A percentile compares a stretch with the other conserved stretches of the same genome.
Conservation (phyloP, 2,113 vertebrate genomes). For the Nothocercus julius region DNA sequence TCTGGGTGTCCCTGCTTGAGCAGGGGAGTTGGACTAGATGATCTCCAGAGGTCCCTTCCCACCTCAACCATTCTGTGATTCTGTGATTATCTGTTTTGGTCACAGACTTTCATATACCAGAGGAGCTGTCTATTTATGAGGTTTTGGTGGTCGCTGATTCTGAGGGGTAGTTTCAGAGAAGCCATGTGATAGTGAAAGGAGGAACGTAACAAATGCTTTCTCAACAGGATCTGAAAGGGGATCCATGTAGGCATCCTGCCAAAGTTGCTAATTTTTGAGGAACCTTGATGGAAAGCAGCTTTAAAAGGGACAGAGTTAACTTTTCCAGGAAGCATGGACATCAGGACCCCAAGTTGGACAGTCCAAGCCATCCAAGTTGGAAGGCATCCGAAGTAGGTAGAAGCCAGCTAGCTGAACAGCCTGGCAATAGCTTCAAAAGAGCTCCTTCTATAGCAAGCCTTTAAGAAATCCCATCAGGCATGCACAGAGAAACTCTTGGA, state of each 20-base stretch:
- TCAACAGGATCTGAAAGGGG: slow-evolving; percentile 27
- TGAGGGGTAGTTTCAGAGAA: neutral
- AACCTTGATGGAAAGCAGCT: neutral
- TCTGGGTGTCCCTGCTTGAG: too few species aligned
- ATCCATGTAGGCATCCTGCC: neutral
- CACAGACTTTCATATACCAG: neutral
- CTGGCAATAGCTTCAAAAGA: neutral
- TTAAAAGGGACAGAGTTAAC: neutral
- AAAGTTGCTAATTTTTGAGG: neutral
- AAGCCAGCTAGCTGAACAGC: neutral
- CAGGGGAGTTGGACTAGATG: too few species aligned
- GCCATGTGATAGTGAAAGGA: neutral
- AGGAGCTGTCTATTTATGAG: neutral
- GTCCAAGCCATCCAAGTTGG: neutral
- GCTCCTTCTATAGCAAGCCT: neutral
- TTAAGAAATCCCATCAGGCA: neutral
- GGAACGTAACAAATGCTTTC: neutral
- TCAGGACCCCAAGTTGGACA: neutral
- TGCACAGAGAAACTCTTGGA: neutral
- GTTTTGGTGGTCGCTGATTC: neutral
- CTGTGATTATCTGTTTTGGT: neutral
- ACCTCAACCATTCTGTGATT: too few species aligned
- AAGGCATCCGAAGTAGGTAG: neutral
- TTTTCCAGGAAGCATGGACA: neutral
- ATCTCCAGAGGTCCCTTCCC: too few species aligned